These are phyloP conservation scores for Elephas maximus DNA, from an alignment of 2,113 vertebrate species.

Conservation along the genomic window DNA sequence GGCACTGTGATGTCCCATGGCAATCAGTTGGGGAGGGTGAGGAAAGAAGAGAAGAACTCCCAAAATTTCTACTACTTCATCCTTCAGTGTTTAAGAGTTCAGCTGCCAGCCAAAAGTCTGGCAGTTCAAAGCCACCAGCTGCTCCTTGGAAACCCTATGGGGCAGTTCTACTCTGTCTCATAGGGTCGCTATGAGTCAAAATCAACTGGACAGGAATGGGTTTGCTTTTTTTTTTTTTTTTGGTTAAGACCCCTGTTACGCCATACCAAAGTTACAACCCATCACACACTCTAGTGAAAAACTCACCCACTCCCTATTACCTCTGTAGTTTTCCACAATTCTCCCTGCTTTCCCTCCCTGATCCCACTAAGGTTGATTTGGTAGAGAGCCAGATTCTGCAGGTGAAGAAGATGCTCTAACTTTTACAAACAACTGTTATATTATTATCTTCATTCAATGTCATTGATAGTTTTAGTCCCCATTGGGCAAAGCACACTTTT, in stretches of 20 bases:
- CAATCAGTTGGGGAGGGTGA: too few relatives aligned
- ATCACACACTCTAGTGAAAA: neutral
- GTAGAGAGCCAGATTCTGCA: neutral
- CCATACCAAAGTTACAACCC: neutral
- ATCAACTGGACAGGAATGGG: too few relatives aligned
- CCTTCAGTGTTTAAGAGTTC: neutral
- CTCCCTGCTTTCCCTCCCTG: neutral
- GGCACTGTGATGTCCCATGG: too few relatives aligned
- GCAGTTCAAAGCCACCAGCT: too few relatives aligned
- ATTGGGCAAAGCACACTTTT: neutral
- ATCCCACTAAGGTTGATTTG: neutral
- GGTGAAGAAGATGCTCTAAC: neutral
- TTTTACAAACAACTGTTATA: neutral
- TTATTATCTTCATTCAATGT: neutral
- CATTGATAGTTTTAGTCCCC: neutral
- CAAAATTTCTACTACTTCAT: neutral
- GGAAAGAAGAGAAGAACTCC: neutral
- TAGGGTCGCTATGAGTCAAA: too few relatives aligned
- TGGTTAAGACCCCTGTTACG: too few relatives aligned
- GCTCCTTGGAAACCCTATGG: too few relatives aligned
- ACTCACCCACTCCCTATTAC: neutral
- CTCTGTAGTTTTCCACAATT: neutral
- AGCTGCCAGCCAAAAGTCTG: too few relatives aligned
- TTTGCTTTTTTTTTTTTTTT: too few relatives aligned
- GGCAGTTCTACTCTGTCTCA: too few relatives aligned